phyloP scores from a whole-genome alignment of 2,113 vertebrate species.

The Odocoileus hemionus region DNA sequence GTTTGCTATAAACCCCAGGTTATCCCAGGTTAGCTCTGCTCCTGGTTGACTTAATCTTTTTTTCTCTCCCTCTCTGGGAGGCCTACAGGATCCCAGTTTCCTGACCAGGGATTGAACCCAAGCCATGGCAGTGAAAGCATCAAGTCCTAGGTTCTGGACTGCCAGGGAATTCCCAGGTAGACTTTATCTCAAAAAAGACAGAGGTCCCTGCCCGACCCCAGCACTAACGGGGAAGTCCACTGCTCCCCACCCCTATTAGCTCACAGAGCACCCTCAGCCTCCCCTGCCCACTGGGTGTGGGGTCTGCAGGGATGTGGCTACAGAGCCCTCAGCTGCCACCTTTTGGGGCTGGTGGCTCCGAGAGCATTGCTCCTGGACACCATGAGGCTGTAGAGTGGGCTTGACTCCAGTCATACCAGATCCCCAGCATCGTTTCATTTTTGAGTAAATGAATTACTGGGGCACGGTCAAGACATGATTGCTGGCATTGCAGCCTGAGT shows the following conservation, averaged over 20 bases:
- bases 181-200: neutral
- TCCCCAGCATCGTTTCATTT: neutral
- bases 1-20: neutral
- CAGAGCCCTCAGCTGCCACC: neutral
- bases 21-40: neutral
- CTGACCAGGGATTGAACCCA: neutral
- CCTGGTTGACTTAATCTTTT: neutral
- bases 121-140: neutral
- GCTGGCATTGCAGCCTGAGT: neutral
- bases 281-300: neutral
- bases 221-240: neutral
- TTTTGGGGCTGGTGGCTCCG: neutral
- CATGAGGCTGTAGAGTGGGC: too few relatives aligned
- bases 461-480: fast-evolving
- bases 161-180: neutral
- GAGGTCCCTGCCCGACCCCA: too few relatives aligned
- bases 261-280: neutral
- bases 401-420: neutral
- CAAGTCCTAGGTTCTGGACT: neutral
- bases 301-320: neutral
- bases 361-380: fast-evolving
- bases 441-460: neutral
- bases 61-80: neutral
- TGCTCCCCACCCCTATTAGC: neutral
- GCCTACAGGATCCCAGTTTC: neutral